Base-by-base conservation (phyloP, 2,113 vertebrate species). In the Forbesichthys agassizii region DNA sequence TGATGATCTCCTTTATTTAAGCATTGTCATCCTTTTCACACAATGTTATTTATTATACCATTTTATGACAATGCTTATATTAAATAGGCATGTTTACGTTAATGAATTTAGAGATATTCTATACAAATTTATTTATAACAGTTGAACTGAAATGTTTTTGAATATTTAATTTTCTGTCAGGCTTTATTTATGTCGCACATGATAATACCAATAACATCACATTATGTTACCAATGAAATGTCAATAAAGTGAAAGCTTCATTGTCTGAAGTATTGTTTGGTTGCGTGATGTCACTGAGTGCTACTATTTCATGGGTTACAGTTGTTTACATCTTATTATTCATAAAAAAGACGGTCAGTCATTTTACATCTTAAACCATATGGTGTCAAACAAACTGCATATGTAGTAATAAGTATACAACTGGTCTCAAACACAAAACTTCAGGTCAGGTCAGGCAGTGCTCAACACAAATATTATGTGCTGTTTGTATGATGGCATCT, bases 181-280 rank as follows among this genome's bases (percentile, higher is more conserved):
- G 60, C 84, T 90, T 81, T 73, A 64, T 90, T 90, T 78, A 64
- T 86, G 88, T 89, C 83, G 58, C 78, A 88, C 88, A 67, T 72
- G 27, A 27, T 76, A 66, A 77, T 86, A 81, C 78, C 80, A 81
- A 87, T 80, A 75, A 84, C 87, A 89, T 86, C 75, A 88, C 70
- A 82, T 89, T 88, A 84, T 91, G 88, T 92, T 91, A 78, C 81
- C 84, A 80, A 87, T 68, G 71, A 90, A 89, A 86, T 83, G 85
- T 90, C 86, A 93, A 93, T 93, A 92, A 93, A 86, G 68, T 80
- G 62, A 69, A 74, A 81, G 73, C 58, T 78, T 84, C 46, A 71
- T 74, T 20, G 20, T 71, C 58, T 66, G 0, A 62, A 1, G 8
- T 0, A 42, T 42, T 7, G 36, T 42, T 42, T 42, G 36, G 4